These are phyloP conservation scores for Molossus molossus DNA, from an alignment of 2,797 vertebrate species.

Conservation along the genomic window DNA sequence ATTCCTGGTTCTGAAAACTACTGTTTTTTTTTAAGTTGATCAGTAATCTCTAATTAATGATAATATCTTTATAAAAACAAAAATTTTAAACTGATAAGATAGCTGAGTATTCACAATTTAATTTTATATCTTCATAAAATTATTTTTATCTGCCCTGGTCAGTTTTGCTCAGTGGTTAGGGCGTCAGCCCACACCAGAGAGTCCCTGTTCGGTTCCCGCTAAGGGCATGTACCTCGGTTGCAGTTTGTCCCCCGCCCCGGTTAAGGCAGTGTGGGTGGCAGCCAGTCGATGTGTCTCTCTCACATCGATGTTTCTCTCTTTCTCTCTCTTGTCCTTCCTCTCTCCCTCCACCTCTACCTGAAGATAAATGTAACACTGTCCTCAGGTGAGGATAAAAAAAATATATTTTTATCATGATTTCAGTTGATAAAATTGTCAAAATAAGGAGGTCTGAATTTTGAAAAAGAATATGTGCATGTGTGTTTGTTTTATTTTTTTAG, in stretches of 20 bases:
- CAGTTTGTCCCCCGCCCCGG: too few relatives aligned
- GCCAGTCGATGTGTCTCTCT: too few relatives aligned
- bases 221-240: too few relatives aligned
- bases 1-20: conserved; percentile 25
- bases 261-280: too few relatives aligned
- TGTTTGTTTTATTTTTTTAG: conserved; percentile 6
- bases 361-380: too few relatives aligned
- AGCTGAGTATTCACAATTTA: conserved; percentile 46
- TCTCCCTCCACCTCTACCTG: too few relatives aligned
- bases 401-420: conserved; percentile 59
- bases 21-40: neutral
- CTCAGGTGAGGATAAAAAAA: neutral
- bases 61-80: conserved; percentile 31
- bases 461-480: neutral
- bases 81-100: neutral
- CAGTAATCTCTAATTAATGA: conserved; percentile 37
- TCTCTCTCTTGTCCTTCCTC: too few relatives aligned
- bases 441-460: conserved; percentile 50
- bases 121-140: conserved; percentile 10
- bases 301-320: too few relatives aligned
- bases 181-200: too few relatives aligned
- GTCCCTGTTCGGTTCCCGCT: too few relatives aligned
- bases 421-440: conserved; percentile 50
- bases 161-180: too few relatives aligned
- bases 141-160: too few relatives aligned